Conservation (phyloP, 1,140 invertebrate species). For the Portunus trituberculatus region DNA sequence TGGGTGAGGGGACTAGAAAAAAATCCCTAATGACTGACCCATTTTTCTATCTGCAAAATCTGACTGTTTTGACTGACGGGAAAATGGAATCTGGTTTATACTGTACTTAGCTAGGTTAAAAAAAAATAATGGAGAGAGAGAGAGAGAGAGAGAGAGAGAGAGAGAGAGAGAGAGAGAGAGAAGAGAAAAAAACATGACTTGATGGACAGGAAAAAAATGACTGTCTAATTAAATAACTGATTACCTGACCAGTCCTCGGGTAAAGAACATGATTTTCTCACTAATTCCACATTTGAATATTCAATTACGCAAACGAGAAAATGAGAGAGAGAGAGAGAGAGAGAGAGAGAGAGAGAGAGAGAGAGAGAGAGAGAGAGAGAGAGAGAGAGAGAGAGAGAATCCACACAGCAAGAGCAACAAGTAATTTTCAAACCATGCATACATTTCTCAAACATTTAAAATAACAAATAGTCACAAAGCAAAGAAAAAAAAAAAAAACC, state of each 20-base stretch:
- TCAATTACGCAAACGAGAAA: neutral
- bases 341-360: neutral
- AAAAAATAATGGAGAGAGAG: too few relatives aligned
- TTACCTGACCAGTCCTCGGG: neutral
- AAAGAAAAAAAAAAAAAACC: too few relatives aligned
- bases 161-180: too few relatives aligned
- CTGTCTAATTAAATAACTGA: neutral
- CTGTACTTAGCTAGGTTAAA: neutral
- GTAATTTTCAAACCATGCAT: too few relatives aligned
- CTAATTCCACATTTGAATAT: conserved; percentile 4
- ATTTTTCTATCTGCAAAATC: neutral
- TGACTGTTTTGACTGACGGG: neutral
- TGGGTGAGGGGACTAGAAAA: neutral
- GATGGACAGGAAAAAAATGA: neutral
- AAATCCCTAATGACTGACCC: neutral
- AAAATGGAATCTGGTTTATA: conserved; percentile 14
- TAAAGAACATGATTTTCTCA: neutral
- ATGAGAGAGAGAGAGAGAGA: conserved; percentile 8
- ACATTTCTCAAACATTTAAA: too few relatives aligned
- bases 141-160: too few relatives aligned
- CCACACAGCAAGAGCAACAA: too few relatives aligned
- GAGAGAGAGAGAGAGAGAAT: conserved; percentile 2
- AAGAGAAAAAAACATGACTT: neutral
- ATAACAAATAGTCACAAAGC: too few relatives aligned
- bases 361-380: conserved; percentile 20